Conservation (phyloP, 1,140 invertebrate genomes). For the Macrobrachium rosenbergii region DNA sequence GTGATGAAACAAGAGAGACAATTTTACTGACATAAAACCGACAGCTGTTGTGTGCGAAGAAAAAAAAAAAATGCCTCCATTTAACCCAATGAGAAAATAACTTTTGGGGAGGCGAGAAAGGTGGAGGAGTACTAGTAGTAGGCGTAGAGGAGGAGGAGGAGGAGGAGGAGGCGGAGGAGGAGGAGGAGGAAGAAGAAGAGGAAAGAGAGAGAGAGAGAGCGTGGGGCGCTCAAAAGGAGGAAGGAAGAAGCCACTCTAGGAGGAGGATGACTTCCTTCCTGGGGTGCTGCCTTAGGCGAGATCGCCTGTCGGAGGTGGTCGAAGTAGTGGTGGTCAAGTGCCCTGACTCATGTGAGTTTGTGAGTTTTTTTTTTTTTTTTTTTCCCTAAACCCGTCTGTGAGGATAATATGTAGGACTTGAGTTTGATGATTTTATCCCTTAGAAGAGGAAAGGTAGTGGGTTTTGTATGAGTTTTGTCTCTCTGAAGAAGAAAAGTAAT, state of each 20-base stretch:
- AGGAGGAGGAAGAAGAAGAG: background rate
- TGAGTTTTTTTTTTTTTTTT: background rate
- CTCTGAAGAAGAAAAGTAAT: no score
- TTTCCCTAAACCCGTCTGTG: background rate
- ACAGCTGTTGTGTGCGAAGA: no score
- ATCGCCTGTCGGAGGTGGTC: slow-evolving; percentile 35
- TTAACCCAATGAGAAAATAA: background rate
- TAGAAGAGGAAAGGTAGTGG: no score
- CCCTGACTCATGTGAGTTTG: slow-evolving; percentile 39
- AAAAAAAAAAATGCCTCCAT: no score
- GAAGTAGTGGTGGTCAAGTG: slow-evolving; percentile 35
- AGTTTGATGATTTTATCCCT: no score
- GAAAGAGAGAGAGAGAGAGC: background rate
- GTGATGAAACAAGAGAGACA: background rate
- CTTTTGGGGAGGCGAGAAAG: background rate
- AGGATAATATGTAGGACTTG: no score
- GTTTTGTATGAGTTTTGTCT: no score
- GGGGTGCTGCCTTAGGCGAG: slow-evolving; percentile 31
- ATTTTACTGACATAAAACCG: no score
- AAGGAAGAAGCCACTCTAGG: background rate
- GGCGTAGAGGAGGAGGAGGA: background rate
- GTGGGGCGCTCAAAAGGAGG: background rate
- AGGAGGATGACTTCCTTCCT: slow-evolving; percentile 17
- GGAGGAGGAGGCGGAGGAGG: background rate
- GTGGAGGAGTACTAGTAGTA: background rate